Evolutionary conservation across 2,797 vertebrate species (phyloP).

Genomic region (Leucoraja ocellata): DNA sequence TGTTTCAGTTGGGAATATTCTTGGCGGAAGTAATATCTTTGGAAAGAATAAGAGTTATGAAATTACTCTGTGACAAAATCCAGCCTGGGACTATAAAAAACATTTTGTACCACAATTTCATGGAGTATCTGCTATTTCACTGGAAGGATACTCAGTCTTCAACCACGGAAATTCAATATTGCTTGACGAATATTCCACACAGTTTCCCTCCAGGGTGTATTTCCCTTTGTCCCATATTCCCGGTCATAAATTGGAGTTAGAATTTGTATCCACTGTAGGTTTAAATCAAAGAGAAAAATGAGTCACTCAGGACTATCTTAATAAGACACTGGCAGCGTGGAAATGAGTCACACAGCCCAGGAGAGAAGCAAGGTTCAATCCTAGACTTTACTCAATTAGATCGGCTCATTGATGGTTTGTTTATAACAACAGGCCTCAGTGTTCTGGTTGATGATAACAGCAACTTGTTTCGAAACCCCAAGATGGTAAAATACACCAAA

Average conservation of each 20-base stretch:
- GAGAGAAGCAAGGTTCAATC: background rate
- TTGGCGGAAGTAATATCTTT: background rate
- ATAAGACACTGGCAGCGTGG: background rate
- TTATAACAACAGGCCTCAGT: background rate
- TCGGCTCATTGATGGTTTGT: background rate
- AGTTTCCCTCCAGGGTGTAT: background rate
- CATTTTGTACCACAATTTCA: background rate
- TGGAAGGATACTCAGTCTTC: background rate
- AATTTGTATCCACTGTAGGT: background rate
- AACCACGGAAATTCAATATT: background rate
- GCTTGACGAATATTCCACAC: background rate
- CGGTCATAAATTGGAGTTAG: background rate
- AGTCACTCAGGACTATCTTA: background rate
- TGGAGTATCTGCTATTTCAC: background rate
- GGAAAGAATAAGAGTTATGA: background rate
- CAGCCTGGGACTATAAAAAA: background rate
- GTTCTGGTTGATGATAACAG: background rate
- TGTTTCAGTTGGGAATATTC: background rate
- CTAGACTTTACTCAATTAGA: background rate
- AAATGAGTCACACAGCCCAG: background rate
- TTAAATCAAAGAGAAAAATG: background rate
- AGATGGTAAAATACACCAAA: background rate
- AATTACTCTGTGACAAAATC: background rate
- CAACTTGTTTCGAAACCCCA: background rate
- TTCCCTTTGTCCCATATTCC: background rate